These are phyloP conservation scores for Halocynthia aurantium DNA, from an alignment of 23 tunicate species.

Conservation along the genomic window DNA sequence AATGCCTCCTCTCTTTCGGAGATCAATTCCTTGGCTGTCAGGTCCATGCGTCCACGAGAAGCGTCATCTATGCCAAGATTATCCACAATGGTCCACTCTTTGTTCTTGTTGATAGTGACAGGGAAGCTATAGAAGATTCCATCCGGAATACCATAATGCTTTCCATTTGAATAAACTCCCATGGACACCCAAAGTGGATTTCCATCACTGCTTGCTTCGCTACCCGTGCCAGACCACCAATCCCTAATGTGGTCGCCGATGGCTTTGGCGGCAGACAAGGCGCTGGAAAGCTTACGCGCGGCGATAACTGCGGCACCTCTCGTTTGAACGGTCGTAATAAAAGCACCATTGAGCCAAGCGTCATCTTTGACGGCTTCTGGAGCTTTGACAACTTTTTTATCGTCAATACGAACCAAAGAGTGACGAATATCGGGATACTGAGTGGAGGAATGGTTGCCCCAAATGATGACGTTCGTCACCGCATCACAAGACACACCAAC, in stretches of 20 bases:
- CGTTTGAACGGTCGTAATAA: constrained; percentile 84
- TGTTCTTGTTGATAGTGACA: constrained; percentile 29
- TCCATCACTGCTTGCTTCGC: not conserved
- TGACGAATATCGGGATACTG: constrained; percentile 92
- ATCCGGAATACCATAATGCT: constrained; percentile 66
- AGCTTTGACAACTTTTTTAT: constrained; percentile 29
- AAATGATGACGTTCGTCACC: constrained; percentile 81
- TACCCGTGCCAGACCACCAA: constrained; percentile 42
- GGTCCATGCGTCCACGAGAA: constrained; percentile 75
- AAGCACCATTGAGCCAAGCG: constrained; percentile 91
- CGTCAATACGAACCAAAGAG: constrained; percentile 42
- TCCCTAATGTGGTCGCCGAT: constrained; percentile 94
- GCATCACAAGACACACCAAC: constrained; percentile 48
- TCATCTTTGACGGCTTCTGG: constrained; percentile 74
- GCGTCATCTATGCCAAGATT: constrained; percentile 61
- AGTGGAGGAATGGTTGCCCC: constrained; percentile 99
- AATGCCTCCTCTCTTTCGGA: constrained; percentile 65
- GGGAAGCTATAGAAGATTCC: constrained; percentile 87
- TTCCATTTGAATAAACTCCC: constrained; percentile 84
- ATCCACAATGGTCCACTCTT: constrained; percentile 42
- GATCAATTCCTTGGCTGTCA: constrained; percentile 73
- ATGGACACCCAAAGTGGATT: constrained; percentile 69
- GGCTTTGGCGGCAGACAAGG: constrained; percentile 99
- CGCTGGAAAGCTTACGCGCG: constrained; percentile 87
- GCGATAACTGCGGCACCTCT: constrained; percentile 94